Evolutionary conservation across 2,113 vertebrate species (phyloP), one percentile per base, ranked within the genome.

Genomic region (Hippocampus abdominalis): DNA sequence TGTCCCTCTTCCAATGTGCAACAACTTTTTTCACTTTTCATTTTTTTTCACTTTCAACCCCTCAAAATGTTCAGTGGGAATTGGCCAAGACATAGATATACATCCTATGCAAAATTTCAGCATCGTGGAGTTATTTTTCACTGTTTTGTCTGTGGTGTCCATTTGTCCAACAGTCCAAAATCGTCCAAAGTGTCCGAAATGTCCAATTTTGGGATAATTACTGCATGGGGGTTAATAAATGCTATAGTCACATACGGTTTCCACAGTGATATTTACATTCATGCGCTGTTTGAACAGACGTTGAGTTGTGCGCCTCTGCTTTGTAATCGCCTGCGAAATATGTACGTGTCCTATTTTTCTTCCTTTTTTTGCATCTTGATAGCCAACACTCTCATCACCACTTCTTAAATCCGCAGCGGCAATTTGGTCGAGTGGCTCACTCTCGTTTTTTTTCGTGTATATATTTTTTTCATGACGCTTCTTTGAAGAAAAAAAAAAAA

Each of bases 361-460:
- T 20, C 51, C 18, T 21, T 62, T 72, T 4, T 46, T 61, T 64
- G 29, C 21, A 66, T 51, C 44, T 66, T 61, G 23, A 76, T 71
- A 71, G 60, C 66, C 27, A 64, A 40, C 71, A 69, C 72, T 81
- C 67, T 83, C 77, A 79, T 83, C 73, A 63, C 27, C 66, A 69
- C 72, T 67, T 13, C n/a, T 69, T 49, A 84, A 70, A 75, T 81
- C 77, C 53, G 68, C 69, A 62, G 46, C 53, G 42, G 75, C 70
- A 71, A 56, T 84, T 86, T 76, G 42, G 27, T 46, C 29, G 73
- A 80, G 84, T 74, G 78, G 32, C 20, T 39, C 8, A 16, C 64
- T 76, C 11, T 60, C 13, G 69, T 70, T 74, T 70, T 74, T 86
- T 85, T 82, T 84, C 68, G 84, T 78, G 79, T 69, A 5, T 59